Evolutionary conservation across 1,140 invertebrate genomes (phyloP).

Genomic region (Telenomus remus): DNA sequence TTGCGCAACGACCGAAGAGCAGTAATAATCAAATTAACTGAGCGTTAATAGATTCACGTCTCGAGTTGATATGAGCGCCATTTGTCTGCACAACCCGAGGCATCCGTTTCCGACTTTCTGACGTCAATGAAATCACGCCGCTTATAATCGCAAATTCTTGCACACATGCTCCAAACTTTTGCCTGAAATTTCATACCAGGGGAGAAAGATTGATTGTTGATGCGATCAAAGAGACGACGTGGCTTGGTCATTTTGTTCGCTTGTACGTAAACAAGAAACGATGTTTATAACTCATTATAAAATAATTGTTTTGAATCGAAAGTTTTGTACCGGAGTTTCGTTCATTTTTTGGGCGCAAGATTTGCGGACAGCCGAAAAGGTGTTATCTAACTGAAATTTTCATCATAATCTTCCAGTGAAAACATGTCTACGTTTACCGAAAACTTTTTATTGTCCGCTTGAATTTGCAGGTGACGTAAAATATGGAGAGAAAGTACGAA

Average conservation of each 20-base stretch:
- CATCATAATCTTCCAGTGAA: too few relatives aligned
- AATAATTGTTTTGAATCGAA: slow-evolving; percentile 10
- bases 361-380: too few relatives aligned
- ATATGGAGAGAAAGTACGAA: slow-evolving; percentile 6
- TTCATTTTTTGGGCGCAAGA: too few relatives aligned
- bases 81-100: background rate
- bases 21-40: slow-evolving; percentile 16
- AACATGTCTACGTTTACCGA: too few relatives aligned
- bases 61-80: background rate
- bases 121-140: background rate
- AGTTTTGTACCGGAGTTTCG: too few relatives aligned
- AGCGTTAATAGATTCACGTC: slow-evolving; percentile 14
- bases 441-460: too few relatives aligned
- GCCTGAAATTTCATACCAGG: too few relatives aligned
- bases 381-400: too few relatives aligned
- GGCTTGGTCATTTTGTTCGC: background rate
- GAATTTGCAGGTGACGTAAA: background rate
- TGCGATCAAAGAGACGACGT: too few relatives aligned
- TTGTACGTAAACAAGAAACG: slow-evolving; percentile 7
- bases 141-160: background rate
- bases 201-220: too few relatives aligned
- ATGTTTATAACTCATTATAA: slow-evolving; percentile 23
- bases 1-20: slow-evolving; percentile 1
- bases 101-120: background rate
- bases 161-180: too few relatives aligned